Percentiles rank a stretch among this genome's conserved stretches.
phyloP scores from a whole-genome alignment of 92 coral and sea anemone genomes.

The Porites rus region DNA sequence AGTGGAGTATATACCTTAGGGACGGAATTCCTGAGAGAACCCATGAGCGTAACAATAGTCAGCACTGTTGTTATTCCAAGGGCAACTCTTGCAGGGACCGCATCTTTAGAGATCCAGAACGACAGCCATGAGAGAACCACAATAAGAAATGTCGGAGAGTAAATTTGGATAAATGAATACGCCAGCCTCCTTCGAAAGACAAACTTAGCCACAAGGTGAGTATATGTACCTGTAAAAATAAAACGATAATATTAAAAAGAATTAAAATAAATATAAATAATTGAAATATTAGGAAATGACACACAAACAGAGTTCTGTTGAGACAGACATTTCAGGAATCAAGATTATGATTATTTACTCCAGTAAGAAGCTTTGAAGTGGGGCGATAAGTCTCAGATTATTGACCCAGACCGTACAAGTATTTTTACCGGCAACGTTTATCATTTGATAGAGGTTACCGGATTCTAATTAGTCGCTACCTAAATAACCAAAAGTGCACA shows the following conservation, averaged over 20 bases:
- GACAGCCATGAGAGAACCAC: conserved; percentile 93
- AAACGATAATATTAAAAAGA: neutral
- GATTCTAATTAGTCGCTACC: too few relatives aligned
- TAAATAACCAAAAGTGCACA: too few relatives aligned
- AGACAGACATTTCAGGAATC: too few relatives aligned
- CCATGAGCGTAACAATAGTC: conserved; percentile 92
- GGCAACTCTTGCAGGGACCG: conserved; percentile 91
- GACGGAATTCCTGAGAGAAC: conserved; percentile 82
- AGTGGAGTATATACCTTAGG: conserved; percentile 74
- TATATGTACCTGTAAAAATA: conserved; percentile 72
- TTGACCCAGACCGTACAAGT: too few relatives aligned
- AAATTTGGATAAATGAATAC: conserved; percentile 89
- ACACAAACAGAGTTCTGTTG: too few relatives aligned
- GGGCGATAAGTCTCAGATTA: too few relatives aligned
- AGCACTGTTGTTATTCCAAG: conserved; percentile 90
- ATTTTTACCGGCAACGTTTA: too few relatives aligned
- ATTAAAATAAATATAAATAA: neutral
- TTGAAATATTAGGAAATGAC: neutral
- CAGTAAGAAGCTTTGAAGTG: too few relatives aligned
- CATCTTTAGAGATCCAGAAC: conserved; percentile 91
- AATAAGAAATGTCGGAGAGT: conserved; percentile 88
- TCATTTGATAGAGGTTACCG: too few relatives aligned
- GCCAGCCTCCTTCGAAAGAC: conserved; percentile 85
- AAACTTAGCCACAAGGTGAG: conserved; percentile 82
- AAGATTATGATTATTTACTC: too few relatives aligned